Evolutionary conservation across 37 sponge, comb jelly and placozoan species (phyloP).

Genomic region (Diacarnus erythraeanus): DNA sequence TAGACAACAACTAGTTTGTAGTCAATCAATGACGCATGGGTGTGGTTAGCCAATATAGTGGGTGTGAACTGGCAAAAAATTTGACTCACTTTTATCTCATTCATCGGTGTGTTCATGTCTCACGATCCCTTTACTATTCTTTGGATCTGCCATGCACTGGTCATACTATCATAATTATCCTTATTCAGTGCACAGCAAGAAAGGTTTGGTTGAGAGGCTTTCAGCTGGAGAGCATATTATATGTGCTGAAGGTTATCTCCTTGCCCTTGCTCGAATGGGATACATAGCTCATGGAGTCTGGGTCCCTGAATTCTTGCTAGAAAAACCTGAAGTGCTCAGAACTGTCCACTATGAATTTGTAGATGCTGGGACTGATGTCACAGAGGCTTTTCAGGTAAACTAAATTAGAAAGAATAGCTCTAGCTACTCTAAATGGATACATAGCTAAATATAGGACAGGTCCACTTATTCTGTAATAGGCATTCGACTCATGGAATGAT

Average conservation of each 20-base stretch:
- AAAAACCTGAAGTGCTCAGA: conserved; percentile 49
- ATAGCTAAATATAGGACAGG: no score
- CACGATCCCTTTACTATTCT: no score
- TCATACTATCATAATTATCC: no score
- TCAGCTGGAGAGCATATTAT: conserved; percentile 42
- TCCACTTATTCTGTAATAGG: no score
- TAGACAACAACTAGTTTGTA: no score
- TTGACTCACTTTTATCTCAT: no score
- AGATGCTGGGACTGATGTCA: conserved; percentile 62
- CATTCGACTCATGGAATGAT: no score
- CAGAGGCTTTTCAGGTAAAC: conserved; percentile 67
- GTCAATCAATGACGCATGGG: no score
- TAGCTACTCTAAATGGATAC: not conserved
- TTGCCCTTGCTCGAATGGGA: conserved; percentile 45
- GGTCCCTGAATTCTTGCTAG: conserved; percentile 61
- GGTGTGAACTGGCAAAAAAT: no score
- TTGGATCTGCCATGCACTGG: no score
- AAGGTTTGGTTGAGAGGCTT: conserved; percentile 24
- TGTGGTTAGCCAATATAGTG: no score
- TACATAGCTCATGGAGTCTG: conserved; percentile 53
- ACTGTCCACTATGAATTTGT: conserved; percentile 52
- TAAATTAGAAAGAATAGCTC: not conserved
- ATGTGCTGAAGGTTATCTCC: conserved; percentile 69
- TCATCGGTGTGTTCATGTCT: no score
- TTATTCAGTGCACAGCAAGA: not conserved